Evolutionary conservation across 1,140 invertebrate genomes (phyloP), one percentile per base, ranked within the genome.

Genomic region (Nilaparvata lugens): DNA sequence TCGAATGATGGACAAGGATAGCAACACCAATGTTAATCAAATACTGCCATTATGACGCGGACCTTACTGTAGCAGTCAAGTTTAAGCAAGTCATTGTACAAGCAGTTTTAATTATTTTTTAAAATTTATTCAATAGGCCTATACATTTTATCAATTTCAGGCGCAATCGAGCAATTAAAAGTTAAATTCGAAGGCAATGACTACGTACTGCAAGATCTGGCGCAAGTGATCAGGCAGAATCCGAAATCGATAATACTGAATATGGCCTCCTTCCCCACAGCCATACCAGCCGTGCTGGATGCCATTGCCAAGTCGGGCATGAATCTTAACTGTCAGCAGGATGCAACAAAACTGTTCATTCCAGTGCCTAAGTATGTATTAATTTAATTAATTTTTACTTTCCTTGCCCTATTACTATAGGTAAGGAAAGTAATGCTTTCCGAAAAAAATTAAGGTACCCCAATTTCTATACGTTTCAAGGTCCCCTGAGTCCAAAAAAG

Each of bases 261-360:
- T 73, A 83, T 92, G 76, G 72, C 82, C 59, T 76, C 82, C 2
- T 91, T 93, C 74, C 92, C 94, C 7, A 88, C 92, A 79, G 86
- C 84, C 6, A 86, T 92, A 65, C 85, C 87, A 45, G 77, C 83
- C 65, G 86, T 90, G 11, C 64, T 95, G 19, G 83, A 86, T 66
- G 82, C 87, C 4, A 80, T 97, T 24, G 66, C 76, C 24, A 81
- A 81, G 43, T 92, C 91, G 63, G 91, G 91, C 52, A 84, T 97
- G 79, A 95, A 95, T 73, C 75, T 97, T 24, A 96, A 93, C 79
- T 93, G 94, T 0, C 93, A 97, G 72, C 91, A 95, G 74, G 94
- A 97, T 72, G 93, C 93, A 31, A 95, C 89, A 14, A 90, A 84
- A 1, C 72, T 97, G 45, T 95, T 85, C 75, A 78, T 97, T 56